A percentile compares a stretch with the other conserved stretches of the same genome.
Evolutionary conservation across 2,113 vertebrate genomes (phyloP).

Genomic region (Oceanites oceanicus): DNA sequence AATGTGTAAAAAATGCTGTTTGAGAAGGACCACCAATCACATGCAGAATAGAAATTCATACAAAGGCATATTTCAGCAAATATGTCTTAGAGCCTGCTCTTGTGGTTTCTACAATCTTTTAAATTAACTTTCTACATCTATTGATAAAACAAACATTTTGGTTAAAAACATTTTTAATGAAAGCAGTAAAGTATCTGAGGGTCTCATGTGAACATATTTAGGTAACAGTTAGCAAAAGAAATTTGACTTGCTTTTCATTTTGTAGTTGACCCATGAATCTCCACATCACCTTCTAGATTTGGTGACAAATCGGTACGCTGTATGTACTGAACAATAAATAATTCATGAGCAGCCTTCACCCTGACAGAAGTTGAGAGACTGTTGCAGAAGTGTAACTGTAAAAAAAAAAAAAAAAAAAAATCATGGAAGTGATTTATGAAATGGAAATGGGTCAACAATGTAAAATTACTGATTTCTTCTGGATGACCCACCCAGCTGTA

Average conservation of each 20-base stretch:
- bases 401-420: background rate
- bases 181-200: background rate
- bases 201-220: background rate
- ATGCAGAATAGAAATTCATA: background rate
- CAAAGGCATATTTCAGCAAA: background rate
- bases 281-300: background rate
- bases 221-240: background rate
- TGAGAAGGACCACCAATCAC: background rate
- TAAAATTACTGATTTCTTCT: background rate
- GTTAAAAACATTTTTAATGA: background rate
- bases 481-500: background rate
- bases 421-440: background rate
- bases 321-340: slow-evolving; percentile 8
- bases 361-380: slow-evolving; percentile 6
- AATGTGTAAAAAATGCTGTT: background rate
- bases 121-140: background rate
- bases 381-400: background rate
- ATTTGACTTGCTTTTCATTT: background rate
- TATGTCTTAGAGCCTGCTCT: background rate
- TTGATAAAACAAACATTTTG: background rate
- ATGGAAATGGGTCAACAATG: background rate
- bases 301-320: background rate
- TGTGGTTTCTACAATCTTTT: background rate
- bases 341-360: slow-evolving; percentile 29
- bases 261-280: background rate